phyloP scores from a whole-genome alignment of 2,113 vertebrate genomes.

The Oncorhynchus keta region DNA sequence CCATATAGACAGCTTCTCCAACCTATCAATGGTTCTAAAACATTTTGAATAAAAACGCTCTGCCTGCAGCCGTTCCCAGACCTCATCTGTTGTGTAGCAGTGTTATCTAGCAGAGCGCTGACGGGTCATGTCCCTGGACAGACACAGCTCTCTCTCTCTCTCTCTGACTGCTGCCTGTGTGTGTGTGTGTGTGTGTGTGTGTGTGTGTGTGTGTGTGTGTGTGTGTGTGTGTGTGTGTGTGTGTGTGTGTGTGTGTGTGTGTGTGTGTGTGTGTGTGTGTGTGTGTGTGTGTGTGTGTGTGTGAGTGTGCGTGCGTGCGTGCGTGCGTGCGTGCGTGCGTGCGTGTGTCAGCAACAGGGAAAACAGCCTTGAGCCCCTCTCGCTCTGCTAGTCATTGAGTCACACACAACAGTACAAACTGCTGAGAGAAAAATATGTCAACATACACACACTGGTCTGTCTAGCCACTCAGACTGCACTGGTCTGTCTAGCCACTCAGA shows the following conservation, averaged over 20 bases:
- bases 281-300: too few relatives aligned
- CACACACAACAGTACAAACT: neutral
- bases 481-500: too few relatives aligned
- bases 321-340: too few relatives aligned
- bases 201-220: neutral
- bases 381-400: neutral
- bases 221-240: too few relatives aligned
- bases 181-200: constrained; percentile 6
- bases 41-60: constrained; percentile 15
- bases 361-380: neutral
- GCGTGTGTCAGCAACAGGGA: neutral
- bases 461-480: too few relatives aligned
- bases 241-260: neutral
- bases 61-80: constrained; percentile 45
- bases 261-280: neutral
- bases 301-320: too few relatives aligned
- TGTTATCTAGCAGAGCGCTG: constrained; percentile 45
- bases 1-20: constrained; percentile 17
- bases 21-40: constrained; percentile 26
- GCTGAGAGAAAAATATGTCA: neutral
- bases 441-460: constrained; percentile 20
- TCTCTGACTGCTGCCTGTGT: constrained; percentile 21
- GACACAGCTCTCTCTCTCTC: constrained; percentile 6
- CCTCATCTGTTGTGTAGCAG: constrained; percentile 56
- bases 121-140: constrained; percentile 31